phyloP scores from a whole-genome alignment of 92 coral and sea anemone genomes.

The Epizoanthus stellaris region DNA sequence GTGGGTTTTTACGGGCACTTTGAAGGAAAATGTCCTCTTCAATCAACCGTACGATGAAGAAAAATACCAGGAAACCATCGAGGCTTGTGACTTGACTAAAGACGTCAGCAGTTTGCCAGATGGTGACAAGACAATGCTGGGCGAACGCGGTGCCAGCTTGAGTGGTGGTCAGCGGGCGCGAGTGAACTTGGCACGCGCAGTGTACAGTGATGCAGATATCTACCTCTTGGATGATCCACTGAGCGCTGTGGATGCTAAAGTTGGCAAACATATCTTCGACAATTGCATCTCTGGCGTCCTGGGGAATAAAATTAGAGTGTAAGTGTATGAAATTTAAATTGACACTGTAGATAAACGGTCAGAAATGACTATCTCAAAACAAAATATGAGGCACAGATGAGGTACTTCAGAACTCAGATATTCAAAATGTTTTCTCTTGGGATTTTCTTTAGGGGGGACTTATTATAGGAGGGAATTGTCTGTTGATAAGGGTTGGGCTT shows the following conservation, averaged over 20 bases:
- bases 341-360: background rate
- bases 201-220: conserved; percentile 87
- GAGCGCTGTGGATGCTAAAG: conserved; percentile 92
- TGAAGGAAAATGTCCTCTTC: conserved; percentile 82
- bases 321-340: background rate
- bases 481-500: too few species aligned
- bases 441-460: too few species aligned
- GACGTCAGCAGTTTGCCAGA: conserved; percentile 76
- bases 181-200: conserved; percentile 93
- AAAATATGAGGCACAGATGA: too few species aligned
- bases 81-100: conserved; percentile 83
- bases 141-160: conserved; percentile 87
- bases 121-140: conserved; percentile 79
- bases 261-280: conserved; percentile 91
- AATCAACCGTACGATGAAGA: conserved; percentile 81
- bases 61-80: conserved; percentile 73
- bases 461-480: too few species aligned
- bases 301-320: conserved; percentile 75
- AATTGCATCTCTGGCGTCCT: conserved; percentile 83
- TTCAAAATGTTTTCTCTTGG: too few species aligned
- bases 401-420: too few species aligned
- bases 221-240: conserved; percentile 87
- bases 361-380: background rate
- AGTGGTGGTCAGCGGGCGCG: conserved; percentile 97
- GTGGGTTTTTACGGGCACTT: conserved; percentile 86